A percentile compares a stretch with the other conserved stretches of the same genome.
Evolutionary conservation across 2,797 vertebrate species (phyloP).

Genomic region (Myripristis jacobus): DNA sequence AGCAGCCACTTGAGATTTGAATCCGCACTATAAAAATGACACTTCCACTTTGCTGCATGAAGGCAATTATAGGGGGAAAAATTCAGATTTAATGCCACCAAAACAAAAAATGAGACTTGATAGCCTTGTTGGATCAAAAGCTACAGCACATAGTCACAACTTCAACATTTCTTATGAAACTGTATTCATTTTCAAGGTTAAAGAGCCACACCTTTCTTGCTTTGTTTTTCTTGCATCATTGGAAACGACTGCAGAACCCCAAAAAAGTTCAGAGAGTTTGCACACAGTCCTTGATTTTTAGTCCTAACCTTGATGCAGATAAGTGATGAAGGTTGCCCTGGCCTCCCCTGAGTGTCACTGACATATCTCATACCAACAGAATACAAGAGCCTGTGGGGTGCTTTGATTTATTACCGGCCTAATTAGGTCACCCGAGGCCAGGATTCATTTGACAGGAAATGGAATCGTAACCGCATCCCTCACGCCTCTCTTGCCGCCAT

Average conservation of each 20-base stretch:
- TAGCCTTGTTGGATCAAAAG: no score
- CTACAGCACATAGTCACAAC: no score
- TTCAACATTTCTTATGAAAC: no score
- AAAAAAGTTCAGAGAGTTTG: slow-evolving; percentile 14
- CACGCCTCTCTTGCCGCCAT: slow-evolving; percentile 17
- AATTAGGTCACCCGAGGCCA: slow-evolving; percentile 80
- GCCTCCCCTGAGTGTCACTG: slow-evolving; percentile 71
- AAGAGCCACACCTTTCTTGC: no score
- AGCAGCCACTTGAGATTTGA: no score
- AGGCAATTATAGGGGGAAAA: no score
- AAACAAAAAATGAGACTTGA: neutral
- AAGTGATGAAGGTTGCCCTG: slow-evolving; percentile 64
- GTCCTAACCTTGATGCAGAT: slow-evolving; percentile 69
- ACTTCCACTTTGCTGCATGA: no score
- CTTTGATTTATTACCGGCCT: slow-evolving; percentile 76
- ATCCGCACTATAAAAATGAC: no score
- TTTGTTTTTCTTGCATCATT: no score
- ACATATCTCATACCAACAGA: slow-evolving; percentile 72
- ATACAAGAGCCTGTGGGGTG: slow-evolving; percentile 52
- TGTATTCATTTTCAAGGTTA: no score
- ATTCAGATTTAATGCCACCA: no score
- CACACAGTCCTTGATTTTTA: slow-evolving; percentile 43
- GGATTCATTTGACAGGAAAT: slow-evolving; percentile 74
- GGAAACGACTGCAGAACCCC: neutral
- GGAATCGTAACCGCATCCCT: slow-evolving; percentile 65